phyloP scores from a whole-genome alignment of 35 echinoderm and acorn worm genomes.

The Ophioderma brevispina region DNA sequence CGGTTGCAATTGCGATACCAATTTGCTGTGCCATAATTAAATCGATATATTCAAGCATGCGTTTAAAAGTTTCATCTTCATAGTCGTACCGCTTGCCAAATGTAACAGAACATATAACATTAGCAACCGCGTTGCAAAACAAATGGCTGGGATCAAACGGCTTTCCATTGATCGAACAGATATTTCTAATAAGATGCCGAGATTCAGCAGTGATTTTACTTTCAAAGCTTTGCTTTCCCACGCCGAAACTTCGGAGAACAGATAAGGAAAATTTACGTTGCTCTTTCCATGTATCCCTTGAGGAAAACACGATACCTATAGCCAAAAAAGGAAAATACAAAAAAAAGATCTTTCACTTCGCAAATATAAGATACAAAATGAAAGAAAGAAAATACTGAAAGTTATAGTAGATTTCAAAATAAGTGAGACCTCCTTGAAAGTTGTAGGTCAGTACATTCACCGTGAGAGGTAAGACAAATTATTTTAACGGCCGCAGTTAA shows the following conservation, averaged over 20 bases:
- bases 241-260: constrained; percentile 76
- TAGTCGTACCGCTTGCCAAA: constrained; percentile 74
- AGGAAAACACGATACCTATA: constrained; percentile 7
- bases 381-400: too few relatives aligned
- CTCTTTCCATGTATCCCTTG: constrained; percentile 73
- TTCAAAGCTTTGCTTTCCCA: constrained; percentile 83
- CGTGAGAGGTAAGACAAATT: too few relatives aligned
- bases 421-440: too few relatives aligned
- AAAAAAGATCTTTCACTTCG: too few relatives aligned
- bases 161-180: constrained; percentile 8
- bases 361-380: too few relatives aligned
- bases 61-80: constrained; percentile 27
- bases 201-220: constrained; percentile 67
- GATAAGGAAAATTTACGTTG: constrained; percentile 59
- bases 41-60: not conserved
- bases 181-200: not conserved
- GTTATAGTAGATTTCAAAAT: too few relatives aligned
- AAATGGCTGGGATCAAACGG: constrained; percentile 40
- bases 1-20: not conserved
- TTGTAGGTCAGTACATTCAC: too few relatives aligned
- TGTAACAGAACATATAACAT: constrained; percentile 45
- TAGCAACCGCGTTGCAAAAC: constrained; percentile 39
- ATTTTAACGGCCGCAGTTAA: too few relatives aligned
- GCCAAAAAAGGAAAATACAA: not conserved
- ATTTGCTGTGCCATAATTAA: constrained; percentile 1